Base-by-base conservation (phyloP, 2,797 vertebrate species). In the Acanthornis magna region DNA sequence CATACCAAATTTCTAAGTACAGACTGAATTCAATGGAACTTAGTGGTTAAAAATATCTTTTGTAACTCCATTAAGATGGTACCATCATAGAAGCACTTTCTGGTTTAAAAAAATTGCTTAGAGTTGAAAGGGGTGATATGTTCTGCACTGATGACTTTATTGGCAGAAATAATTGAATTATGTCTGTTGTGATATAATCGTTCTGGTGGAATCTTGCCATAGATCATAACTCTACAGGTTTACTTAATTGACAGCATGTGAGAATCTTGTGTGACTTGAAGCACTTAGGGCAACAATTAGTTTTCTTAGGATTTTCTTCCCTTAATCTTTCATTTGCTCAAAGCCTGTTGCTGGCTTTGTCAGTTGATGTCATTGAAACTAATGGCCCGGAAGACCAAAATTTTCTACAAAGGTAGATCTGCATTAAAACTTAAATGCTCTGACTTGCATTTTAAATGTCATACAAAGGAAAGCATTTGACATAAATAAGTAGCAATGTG, bases 101-200 rank as follows among this genome's bases (percentile, higher is more conserved):
- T 77, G 48, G 9, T 89, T 71, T 17, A 93, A 68, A 89, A 42
- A 45, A 15, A 1, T n/a, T 71, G 25, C 16, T 70, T 29, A 30
- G 65, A 83, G 29, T 85, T 93, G 79, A 93, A 89, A 67, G 81
- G 43, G 34, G 7, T 84, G 53, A 77, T 91, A 29, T 77, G 68
- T 96, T 92, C 89, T 70, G 83, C 76, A 36, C 78, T 91, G 70
- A 75, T 83, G 85, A 86, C 67, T 89, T 83, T 91, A 89, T 91
- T 96, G 93, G 91, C 84, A 88, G 92, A 95, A 94, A 60, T 91
- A 76, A 91, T 91, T 93, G 88, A 53, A 91, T 97, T 97, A 88
- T 18, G 8, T 84, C 81, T 89, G 65, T 93, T 92, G 71, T 74
- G 76, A 91, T 92, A 89, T 73, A 85, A 86, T 94, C 7, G 0